These are phyloP conservation scores for Anguilla marmorata DNA, from an alignment of 2,797 vertebrate species.

Conservation along the genomic window DNA sequence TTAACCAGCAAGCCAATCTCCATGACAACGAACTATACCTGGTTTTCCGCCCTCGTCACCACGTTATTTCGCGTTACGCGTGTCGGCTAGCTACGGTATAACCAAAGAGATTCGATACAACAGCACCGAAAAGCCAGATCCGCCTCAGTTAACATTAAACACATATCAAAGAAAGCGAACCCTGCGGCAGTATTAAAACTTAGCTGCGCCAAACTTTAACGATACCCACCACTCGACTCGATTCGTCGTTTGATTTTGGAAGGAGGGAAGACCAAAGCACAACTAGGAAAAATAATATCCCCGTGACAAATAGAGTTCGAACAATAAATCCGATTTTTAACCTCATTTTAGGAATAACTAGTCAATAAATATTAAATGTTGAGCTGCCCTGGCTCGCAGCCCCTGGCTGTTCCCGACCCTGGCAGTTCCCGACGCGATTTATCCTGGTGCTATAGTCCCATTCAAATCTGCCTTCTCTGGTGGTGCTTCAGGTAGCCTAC, in stretches of 20 bases:
- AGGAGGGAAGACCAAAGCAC: conserved; percentile 88
- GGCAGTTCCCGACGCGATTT: neutral
- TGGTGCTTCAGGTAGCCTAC: neutral
- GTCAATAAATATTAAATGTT: neutral
- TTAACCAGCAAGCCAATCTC: conserved; percentile 49
- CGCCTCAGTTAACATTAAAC: neutral
- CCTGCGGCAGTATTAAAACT: neutral
- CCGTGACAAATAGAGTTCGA: conserved; percentile 81
- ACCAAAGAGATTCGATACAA: neutral
- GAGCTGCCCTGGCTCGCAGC: conserved; percentile 10
- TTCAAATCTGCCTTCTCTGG: neutral
- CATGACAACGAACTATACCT: conserved; percentile 61
- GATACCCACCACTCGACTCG: conserved; percentile 62
- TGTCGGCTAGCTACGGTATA: neutral
- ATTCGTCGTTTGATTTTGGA: conserved; percentile 73
- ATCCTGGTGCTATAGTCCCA: neutral
- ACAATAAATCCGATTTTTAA: conserved; percentile 88
- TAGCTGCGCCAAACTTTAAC: neutral
- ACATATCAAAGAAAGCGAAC: neutral
- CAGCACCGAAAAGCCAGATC: neutral
- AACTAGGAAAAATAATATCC: conserved; percentile 83
- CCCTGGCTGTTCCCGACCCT: neutral
- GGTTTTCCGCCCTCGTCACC: neutral
- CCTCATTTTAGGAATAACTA: conserved; percentile 76
- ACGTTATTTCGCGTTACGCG: conserved; percentile 9